Conservation (phyloP, 2,797 vertebrate species). For the Myripristis murdjan region DNA sequence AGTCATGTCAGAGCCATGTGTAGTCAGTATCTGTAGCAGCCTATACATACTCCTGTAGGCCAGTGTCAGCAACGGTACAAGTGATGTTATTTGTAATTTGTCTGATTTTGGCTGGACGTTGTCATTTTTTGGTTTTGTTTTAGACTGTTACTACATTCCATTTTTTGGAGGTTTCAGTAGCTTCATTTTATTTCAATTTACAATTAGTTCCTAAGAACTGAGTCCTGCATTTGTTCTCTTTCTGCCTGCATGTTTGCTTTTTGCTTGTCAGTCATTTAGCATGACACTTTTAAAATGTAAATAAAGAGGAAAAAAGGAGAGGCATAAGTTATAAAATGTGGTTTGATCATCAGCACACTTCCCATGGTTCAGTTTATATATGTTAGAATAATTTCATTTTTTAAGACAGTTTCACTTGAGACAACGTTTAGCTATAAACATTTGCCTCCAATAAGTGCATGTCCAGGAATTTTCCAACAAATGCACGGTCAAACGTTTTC, state of each 20-base stretch:
- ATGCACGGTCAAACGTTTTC: slow-evolving; percentile 3
- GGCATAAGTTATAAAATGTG: slow-evolving; percentile 33
- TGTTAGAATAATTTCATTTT: slow-evolving; percentile 25
- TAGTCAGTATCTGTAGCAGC: slow-evolving; percentile 8
- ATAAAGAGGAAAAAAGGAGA: slow-evolving; percentile 21
- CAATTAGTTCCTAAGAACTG: background rate
- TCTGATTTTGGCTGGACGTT: slow-evolving; percentile 11
- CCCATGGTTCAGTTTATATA: background rate
- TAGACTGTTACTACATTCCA: background rate
- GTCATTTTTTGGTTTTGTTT: background rate
- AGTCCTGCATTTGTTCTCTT: background rate
- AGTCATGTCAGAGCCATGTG: slow-evolving; percentile 11
- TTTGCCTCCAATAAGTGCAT: background rate
- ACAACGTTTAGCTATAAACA: background rate
- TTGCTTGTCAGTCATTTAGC: slow-evolving; percentile 1
- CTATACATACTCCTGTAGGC: background rate
- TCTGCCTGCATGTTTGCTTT: background rate
- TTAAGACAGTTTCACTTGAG: slow-evolving; percentile 9
- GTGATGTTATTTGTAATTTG: background rate
- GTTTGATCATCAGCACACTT: slow-evolving; percentile 49
- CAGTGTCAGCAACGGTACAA: background rate
- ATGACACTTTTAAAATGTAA: slow-evolving; percentile 32
- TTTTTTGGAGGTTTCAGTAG: background rate
- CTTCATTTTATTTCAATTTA: slow-evolving; percentile 20
- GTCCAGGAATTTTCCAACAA: slow-evolving; percentile 23